A percentile compares a stretch with the other conserved stretches of the same genome.
phyloP scores from a whole-genome alignment of 2,888 invertebrate genomes.

The Nomada flava region DNA sequence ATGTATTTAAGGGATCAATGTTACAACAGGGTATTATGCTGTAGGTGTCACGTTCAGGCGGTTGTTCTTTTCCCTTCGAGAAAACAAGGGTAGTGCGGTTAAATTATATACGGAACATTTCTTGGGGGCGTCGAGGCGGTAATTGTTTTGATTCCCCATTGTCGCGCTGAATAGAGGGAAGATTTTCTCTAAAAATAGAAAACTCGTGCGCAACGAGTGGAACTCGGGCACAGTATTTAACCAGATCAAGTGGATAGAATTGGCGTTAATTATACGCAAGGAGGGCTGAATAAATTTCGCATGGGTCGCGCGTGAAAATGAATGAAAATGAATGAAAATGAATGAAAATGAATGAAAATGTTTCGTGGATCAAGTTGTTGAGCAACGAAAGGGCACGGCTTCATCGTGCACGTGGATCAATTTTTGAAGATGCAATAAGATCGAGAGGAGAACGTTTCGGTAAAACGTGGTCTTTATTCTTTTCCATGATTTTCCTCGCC shows the following conservation, averaged over 20 bases:
- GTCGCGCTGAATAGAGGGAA: background rate
- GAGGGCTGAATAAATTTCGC: too few species aligned
- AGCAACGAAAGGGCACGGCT: background rate
- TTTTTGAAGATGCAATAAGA: background rate
- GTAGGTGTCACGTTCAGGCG: constrained; percentile 39
- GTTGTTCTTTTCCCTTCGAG: constrained; percentile 8
- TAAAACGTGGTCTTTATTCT: background rate
- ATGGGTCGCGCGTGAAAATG: background rate
- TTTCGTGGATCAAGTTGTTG: background rate
- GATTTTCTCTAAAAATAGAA: background rate
- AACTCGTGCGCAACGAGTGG: background rate
- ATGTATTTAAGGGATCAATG: constrained; percentile 54
- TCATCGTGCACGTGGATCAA: too few species aligned
- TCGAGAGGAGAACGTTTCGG: background rate
- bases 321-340: too few species aligned
- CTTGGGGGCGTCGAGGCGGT: background rate
- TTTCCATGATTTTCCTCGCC: background rate
- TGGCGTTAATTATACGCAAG: too few species aligned
- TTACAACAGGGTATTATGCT: constrained; percentile 53
- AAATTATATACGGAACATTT: background rate
- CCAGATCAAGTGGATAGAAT: too few species aligned
- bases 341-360: too few species aligned
- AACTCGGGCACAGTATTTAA: background rate
- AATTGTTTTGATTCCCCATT: background rate
- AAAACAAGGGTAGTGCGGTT: background rate